Conservation (phyloP, 2,113 vertebrate species). For the Geococcyx californianus region DNA sequence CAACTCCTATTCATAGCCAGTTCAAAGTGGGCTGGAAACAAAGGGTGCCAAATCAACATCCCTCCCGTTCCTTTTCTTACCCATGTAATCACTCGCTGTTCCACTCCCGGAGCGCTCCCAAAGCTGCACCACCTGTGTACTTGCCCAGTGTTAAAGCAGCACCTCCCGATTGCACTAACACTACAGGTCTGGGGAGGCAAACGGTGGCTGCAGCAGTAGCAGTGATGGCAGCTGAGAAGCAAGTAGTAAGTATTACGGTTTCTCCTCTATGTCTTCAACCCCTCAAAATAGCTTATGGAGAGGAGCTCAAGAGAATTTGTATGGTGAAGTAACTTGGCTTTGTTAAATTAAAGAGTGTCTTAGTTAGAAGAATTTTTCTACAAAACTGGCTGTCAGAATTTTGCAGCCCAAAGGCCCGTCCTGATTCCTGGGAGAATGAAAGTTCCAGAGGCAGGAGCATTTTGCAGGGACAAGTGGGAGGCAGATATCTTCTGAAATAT, state of each 20-base stretch:
- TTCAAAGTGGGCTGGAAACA: slow-evolving; percentile 93
- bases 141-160: slow-evolving; percentile 81
- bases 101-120: slow-evolving; percentile 82
- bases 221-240: slow-evolving; percentile 83
- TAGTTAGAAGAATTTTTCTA: background rate
- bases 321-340: background rate
- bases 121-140: slow-evolving; percentile 83
- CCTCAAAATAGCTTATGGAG: background rate
- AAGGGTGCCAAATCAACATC: slow-evolving; percentile 87
- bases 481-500: background rate
- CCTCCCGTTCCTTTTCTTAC: slow-evolving; percentile 95
- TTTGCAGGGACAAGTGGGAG: background rate
- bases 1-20: slow-evolving; percentile 86
- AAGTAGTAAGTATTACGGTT: slow-evolving; percentile 77
- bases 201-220: slow-evolving; percentile 57
- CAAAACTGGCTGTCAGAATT: background rate
- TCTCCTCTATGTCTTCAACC: background rate
- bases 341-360: background rate
- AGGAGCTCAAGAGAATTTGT: background rate
- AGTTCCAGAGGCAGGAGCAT: background rate
- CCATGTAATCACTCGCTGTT: slow-evolving; percentile 92
- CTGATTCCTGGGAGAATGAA: background rate
- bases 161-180: slow-evolving; percentile 90
- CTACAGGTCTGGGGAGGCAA: slow-evolving; percentile 79
- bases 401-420: background rate